Evolutionary conservation across 2,888 invertebrate species (phyloP).

Genomic region (Ophion ventricosus): DNA sequence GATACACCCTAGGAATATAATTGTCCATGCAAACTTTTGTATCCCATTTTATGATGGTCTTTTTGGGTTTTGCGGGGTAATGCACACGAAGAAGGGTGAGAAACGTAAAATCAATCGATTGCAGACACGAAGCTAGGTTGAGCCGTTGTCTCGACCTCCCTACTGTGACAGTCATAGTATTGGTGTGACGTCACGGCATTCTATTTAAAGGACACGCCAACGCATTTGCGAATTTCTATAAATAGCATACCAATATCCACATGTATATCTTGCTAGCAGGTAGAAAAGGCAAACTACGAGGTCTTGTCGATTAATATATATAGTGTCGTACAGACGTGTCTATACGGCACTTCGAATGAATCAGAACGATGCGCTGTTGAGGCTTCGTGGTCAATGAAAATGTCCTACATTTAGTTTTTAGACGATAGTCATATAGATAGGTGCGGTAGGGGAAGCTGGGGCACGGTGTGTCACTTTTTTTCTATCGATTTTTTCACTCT

Average conservation of each 20-base stretch:
- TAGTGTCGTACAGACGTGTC: not conserved
- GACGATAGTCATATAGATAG: slow-evolving; percentile 22
- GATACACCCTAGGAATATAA: too few relatives aligned
- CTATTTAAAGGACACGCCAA: slow-evolving; percentile 75
- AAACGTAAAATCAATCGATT: slow-evolving; percentile 72
- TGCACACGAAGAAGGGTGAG: slow-evolving; percentile 67
- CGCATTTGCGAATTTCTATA: slow-evolving; percentile 73
- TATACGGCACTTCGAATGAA: slow-evolving; percentile 30
- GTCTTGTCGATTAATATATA: not conserved
- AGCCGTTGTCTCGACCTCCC: slow-evolving; percentile 14
- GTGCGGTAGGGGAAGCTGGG: too few relatives aligned
- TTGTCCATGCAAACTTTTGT: too few relatives aligned
- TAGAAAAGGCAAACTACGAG: not conserved
- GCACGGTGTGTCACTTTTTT: too few relatives aligned
- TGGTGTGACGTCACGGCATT: slow-evolving; percentile 76
- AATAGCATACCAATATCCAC: slow-evolving; percentile 67
- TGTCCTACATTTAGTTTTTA: slow-evolving; percentile 48
- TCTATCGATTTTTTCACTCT: too few relatives aligned
- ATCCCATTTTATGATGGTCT: too few relatives aligned
- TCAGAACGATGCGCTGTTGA: slow-evolving; percentile 30
- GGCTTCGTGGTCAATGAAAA: slow-evolving; percentile 52
- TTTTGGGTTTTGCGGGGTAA: not conserved
- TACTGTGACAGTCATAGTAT: slow-evolving; percentile 61
- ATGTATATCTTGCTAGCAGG: not conserved
- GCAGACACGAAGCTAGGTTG: slow-evolving; percentile 17